Evolutionary conservation across 2,113 vertebrate species (phyloP).

Genomic region (Taxidea taxus): DNA sequence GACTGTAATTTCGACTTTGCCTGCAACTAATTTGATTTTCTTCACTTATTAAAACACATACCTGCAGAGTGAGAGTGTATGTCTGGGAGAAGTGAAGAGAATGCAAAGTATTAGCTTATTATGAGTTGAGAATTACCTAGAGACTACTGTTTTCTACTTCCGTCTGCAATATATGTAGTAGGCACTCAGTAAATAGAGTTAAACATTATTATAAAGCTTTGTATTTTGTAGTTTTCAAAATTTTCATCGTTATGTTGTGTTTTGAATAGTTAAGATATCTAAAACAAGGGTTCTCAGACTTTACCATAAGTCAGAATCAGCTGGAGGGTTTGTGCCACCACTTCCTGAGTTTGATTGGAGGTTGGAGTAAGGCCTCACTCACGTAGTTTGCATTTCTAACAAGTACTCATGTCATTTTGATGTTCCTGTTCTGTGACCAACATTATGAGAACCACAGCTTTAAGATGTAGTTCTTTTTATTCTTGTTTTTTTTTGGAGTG

Average conservation of each 20-base stretch:
- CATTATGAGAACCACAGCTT: neutral
- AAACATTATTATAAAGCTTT: neutral
- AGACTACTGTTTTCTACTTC: neutral
- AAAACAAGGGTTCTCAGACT: neutral
- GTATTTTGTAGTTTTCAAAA: neutral
- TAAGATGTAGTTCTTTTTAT: neutral
- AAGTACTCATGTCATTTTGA: neutral
- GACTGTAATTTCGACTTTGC: slow-evolving; percentile 36
- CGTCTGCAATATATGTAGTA: neutral
- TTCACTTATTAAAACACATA: neutral
- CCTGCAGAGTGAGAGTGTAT: neutral
- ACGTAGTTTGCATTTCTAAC: slow-evolving; percentile 4
- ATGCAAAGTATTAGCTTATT: neutral
- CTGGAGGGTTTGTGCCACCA: neutral
- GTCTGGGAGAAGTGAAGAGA: neutral
- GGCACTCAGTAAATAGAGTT: slow-evolving; percentile 10
- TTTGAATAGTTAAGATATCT: slow-evolving; percentile 19
- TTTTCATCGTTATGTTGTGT: neutral
- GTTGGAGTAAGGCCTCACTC: neutral
- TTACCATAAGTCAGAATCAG: neutral
- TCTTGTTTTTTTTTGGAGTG: neutral
- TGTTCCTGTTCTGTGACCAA: neutral
- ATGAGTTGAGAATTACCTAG: neutral
- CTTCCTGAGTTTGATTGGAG: neutral
- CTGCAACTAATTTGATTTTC: neutral